phyloP scores from a whole-genome alignment of 2,888 invertebrate genomes.

The Exephanes ischioxanthus region DNA sequence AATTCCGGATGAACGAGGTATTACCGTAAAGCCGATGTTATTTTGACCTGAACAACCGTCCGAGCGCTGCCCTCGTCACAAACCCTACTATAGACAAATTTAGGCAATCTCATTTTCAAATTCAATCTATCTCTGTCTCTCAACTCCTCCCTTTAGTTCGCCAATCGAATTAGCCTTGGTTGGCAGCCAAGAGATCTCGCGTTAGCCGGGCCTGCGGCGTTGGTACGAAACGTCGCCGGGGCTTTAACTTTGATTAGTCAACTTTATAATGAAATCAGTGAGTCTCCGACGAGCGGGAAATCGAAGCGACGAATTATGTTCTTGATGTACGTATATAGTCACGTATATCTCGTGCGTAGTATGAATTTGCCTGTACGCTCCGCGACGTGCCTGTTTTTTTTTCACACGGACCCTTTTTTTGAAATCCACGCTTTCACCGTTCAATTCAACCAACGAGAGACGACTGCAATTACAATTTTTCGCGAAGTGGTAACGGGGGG shows the following conservation, averaged over 20 bases:
- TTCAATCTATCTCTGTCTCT: slow-evolving; percentile 17
- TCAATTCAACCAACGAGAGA: background rate
- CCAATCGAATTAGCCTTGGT: slow-evolving; percentile 65
- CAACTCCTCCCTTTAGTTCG: slow-evolving; percentile 38
- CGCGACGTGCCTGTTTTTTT: background rate
- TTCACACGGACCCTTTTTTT: background rate
- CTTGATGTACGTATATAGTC: background rate
- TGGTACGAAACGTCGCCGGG: slow-evolving; percentile 6
- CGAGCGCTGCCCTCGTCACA: too few relatives aligned
- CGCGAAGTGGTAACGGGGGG: background rate
- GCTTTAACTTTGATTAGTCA: slow-evolving; percentile 69
- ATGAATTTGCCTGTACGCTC: background rate
- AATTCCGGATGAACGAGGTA: too few relatives aligned
- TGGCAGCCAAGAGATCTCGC: slow-evolving; percentile 52
- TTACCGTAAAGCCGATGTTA: too few relatives aligned
- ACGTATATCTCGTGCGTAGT: background rate
- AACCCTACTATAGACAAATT: slow-evolving; percentile 30
- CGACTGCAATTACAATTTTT: background rate
- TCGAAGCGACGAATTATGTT: slow-evolving; percentile 40
- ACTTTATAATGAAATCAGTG: slow-evolving; percentile 68
- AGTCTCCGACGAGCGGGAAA: slow-evolving; percentile 44
- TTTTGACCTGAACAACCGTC: too few relatives aligned
- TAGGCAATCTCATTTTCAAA: slow-evolving; percentile 65
- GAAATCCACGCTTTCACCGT: background rate
- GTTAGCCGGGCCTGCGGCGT: slow-evolving; percentile 34